Conservation (phyloP, 2,888 invertebrate species). For the Subacronicta megacephala region DNA sequence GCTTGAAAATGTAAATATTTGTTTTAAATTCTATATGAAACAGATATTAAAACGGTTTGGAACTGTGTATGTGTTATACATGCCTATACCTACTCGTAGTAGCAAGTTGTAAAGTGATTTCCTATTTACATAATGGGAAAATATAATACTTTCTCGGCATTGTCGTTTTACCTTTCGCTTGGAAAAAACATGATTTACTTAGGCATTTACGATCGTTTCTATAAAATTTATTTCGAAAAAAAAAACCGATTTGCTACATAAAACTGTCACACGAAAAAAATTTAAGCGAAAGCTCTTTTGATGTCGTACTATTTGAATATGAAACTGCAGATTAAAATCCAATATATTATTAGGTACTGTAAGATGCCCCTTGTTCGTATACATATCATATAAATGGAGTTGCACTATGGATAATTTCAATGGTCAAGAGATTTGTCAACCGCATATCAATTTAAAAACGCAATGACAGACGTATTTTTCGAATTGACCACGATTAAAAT, state of each 20-base stretch:
- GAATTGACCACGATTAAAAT: no score
- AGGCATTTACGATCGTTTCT: background rate
- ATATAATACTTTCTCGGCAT: constrained; percentile 10
- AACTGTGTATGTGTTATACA: no score
- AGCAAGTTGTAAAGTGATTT: constrained; percentile 21
- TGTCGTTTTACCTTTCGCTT: constrained; percentile 5
- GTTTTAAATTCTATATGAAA: constrained; percentile 16
- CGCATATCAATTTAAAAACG: no score
- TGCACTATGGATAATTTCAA: no score
- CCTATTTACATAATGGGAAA: constrained; percentile 41
- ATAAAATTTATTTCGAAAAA: no score
- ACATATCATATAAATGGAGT: no score
- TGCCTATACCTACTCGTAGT: no score
- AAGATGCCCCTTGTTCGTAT: no score
- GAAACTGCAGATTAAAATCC: constrained; percentile 5
- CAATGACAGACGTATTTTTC: no score
- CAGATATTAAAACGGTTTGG: background rate
- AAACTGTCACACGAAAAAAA: no score
- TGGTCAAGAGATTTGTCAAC: no score
- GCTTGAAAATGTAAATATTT: constrained; percentile 34
- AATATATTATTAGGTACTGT: constrained; percentile 7
- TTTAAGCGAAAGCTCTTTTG: background rate
- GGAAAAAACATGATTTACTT: constrained; percentile 2
- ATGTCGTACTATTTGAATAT: background rate
- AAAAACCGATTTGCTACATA: no score